Base-by-base conservation (phyloP, 2,888 invertebrate species). In the Tachystola acroxantha region DNA sequence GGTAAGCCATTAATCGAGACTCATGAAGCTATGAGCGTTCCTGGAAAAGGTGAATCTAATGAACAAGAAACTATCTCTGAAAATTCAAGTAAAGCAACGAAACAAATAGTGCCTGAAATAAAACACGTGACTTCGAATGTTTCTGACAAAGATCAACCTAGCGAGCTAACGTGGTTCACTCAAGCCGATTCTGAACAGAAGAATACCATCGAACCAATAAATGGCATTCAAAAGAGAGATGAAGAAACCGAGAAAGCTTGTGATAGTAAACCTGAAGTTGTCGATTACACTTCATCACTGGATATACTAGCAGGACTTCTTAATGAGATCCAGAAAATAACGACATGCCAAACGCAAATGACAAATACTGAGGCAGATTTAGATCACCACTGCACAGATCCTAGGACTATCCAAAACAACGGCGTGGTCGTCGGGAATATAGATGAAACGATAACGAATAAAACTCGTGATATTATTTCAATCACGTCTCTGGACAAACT, bases 301-400 rank as follows among this genome's bases (percentile, higher is more conserved):
- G 85, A 84, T 35, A 67, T 82, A 46, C 50, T 86, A 41, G 75
- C 79, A 2, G 72, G 73, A 9, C 60, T 86, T 30, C 57, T 86
- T 32, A 79, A 77, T 46, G 85, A 86, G 58, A 86, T 86, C 43
- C 71, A 77, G 48, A 82, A 77, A 36, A 82, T 85, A 37, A 74
- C 78, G 1, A 61, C 64, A 5, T 64, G 69, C 43, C 70, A 76
- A 39, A 60, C 66, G 4, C 57, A 68, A 31, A 51, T 65, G n/a
- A 49, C 60, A 2, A 52, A 46, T 31, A 34, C 24, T 9, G 33
- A 45, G 2, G 34, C 42, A 22, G 42, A 49, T 9, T 10, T 27
- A 5, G 10, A 36, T 1, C 37, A 43, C 10, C 35, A 58, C 25
- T 41, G 40, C 29, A 53, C 47, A 33, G 54, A 65, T 32, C 32